These are phyloP conservation scores for Archips crataeganus DNA, from an alignment of 2,888 invertebrate genomes.

Conservation along the genomic window DNA sequence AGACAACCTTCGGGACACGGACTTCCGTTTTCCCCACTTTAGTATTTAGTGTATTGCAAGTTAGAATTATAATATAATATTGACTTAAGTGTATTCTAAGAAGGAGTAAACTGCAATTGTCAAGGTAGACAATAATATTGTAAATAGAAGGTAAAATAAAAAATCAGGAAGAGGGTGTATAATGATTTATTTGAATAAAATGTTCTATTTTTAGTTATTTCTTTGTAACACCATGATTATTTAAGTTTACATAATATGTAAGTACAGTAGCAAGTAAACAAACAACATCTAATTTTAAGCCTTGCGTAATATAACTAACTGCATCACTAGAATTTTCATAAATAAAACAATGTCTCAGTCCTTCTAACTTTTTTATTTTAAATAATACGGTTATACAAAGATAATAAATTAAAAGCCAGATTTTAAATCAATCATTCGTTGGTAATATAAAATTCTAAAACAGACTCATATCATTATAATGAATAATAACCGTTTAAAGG, in stretches of 20 bases:
- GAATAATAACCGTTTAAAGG: slow-evolving; percentile 68
- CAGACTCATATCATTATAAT: slow-evolving; percentile 79
- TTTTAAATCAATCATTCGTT: slow-evolving; percentile 83
- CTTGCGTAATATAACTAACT: slow-evolving; percentile 44
- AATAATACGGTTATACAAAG: slow-evolving; percentile 85
- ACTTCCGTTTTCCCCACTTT: slow-evolving; percentile 85
- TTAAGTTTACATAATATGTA: slow-evolving; percentile 46
- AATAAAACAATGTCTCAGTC: slow-evolving; percentile 84
- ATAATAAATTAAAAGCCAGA: slow-evolving; percentile 85
- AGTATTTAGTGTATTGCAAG: slow-evolving; percentile 22
- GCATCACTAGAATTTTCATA: slow-evolving; percentile 68
- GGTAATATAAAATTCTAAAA: slow-evolving; percentile 86
- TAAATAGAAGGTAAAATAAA: slow-evolving; percentile 46
- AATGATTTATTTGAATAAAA: slow-evolving; percentile 84
- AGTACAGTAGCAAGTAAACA: slow-evolving; percentile 70
- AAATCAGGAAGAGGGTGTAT: slow-evolving; percentile 69
- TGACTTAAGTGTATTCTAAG: neutral
- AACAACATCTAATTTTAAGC: slow-evolving; percentile 51
- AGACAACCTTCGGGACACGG: slow-evolving; percentile 86
- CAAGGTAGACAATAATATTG: neutral
- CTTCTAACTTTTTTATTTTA: slow-evolving; percentile 80
- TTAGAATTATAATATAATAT: neutral
- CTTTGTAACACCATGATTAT: slow-evolving; percentile 82
- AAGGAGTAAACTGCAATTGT: neutral
- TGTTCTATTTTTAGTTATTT: slow-evolving; percentile 79